These are phyloP conservation scores for Lepidurus arcticus DNA, from an alignment of 1,140 invertebrate species.

Conservation along the genomic window DNA sequence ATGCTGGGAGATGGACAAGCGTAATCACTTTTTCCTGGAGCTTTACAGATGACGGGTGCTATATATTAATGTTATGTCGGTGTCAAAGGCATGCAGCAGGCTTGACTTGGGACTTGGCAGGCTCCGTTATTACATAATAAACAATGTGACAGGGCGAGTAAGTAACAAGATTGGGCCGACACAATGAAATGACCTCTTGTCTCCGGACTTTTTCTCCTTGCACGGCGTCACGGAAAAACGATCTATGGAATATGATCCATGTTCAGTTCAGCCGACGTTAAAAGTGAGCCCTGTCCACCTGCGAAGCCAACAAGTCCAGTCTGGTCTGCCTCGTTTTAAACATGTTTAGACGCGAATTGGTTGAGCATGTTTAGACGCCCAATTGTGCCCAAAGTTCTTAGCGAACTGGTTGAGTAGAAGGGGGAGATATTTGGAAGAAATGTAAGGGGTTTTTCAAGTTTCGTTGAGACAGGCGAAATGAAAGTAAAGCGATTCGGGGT, in stretches of 20 bases:
- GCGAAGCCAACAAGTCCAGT: too few species aligned
- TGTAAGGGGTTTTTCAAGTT: background rate
- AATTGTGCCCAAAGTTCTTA: too few species aligned
- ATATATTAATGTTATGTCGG: background rate
- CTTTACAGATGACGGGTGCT: background rate
- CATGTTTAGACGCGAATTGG: too few species aligned
- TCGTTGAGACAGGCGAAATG: background rate
- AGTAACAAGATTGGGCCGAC: background rate
- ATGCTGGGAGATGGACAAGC: background rate
- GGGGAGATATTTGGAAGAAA: too few species aligned
- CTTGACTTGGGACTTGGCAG: background rate
- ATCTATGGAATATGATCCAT: background rate
- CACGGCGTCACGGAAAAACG: background rate
- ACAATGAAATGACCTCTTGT: background rate
- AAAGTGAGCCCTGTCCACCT: background rate
- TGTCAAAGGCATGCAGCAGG: background rate
- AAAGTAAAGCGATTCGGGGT: background rate
- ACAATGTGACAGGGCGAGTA: slow-evolving; percentile 4
- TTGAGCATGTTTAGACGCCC: too few species aligned
- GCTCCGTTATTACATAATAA: slow-evolving; percentile 16
- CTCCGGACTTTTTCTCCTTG: background rate
- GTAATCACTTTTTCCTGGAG: background rate
- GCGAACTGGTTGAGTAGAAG: too few species aligned
- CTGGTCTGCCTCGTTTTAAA: too few species aligned
- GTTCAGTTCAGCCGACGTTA: background rate